Conservation (phyloP, 2,113 vertebrate species). For the Gallinago jamesoni region DNA sequence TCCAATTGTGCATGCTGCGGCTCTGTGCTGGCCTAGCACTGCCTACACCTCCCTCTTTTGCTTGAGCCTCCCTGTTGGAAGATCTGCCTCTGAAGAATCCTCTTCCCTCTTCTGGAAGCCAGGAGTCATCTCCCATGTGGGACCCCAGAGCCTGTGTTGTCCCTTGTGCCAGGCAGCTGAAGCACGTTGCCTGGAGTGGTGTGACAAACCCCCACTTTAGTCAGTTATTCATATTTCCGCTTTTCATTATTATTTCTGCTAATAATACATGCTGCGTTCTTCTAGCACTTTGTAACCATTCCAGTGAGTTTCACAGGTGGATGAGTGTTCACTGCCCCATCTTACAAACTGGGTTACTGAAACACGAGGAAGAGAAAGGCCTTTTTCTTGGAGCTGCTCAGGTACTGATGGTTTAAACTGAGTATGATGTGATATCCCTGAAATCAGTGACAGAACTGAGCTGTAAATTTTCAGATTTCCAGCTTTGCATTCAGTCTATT, state of each 20-base stretch:
- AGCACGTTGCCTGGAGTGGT: not conserved
- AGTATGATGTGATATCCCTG: rapidly evolving
- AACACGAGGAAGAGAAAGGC: not conserved
- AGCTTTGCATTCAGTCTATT: not conserved
- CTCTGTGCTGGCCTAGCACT: not conserved
- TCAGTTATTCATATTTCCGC: not conserved
- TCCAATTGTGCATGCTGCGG: not conserved
- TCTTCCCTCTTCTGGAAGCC: not conserved
- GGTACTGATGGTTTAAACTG: not conserved
- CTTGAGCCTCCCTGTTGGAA: not conserved
- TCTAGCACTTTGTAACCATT: not conserved
- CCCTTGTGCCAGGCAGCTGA: not conserved
- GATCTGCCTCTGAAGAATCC: not conserved
- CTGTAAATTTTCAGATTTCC: not conserved
- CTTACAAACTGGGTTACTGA: not conserved
- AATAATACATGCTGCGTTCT: not conserved
- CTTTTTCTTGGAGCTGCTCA: not conserved
- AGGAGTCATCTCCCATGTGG: not conserved
- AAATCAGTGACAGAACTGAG: not conserved
- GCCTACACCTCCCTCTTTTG: not conserved
- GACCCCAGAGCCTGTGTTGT: not conserved
- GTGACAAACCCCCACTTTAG: not conserved
- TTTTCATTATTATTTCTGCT: not conserved
- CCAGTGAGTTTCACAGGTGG: not conserved
- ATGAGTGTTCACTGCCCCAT: not conserved